Percentiles rank a stretch among this genome's conserved stretches.
phyloP scores from a whole-genome alignment of 2,888 invertebrate genomes.

The Tiliacea citrago region DNA sequence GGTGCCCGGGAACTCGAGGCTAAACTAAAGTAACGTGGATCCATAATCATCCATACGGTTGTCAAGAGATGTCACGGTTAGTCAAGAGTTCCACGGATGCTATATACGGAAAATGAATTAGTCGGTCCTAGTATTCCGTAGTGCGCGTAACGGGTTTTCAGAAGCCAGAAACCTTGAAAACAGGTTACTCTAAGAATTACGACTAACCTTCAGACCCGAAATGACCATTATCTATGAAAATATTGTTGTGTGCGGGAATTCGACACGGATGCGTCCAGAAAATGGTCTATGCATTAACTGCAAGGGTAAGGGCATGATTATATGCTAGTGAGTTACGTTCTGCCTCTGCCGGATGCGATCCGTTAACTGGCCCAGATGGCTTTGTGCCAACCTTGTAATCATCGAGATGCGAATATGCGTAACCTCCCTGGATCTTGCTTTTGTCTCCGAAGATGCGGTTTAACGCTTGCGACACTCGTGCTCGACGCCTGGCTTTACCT shows the following conservation, averaged over 20 bases:
- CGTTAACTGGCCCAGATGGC: conserved; percentile 44
- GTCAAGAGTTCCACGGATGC: not conserved
- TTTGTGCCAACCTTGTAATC: conserved; percentile 24
- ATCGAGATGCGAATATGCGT: not conserved
- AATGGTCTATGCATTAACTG: not conserved
- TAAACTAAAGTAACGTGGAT: not conserved
- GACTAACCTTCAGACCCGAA: not conserved
- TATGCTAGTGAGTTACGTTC: conserved; percentile 8
- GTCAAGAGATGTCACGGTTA: too few species aligned
- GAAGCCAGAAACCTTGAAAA: not conserved
- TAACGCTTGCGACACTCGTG: not conserved
- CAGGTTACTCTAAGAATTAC: not conserved
- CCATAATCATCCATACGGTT: not conserved
- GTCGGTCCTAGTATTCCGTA: not conserved
- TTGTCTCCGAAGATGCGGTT: not conserved
- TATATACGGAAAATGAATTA: not conserved
- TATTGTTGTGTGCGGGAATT: not conserved
- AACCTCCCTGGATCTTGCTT: not conserved
- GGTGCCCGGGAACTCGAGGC: not conserved
- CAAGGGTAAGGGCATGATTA: conserved; percentile 9
- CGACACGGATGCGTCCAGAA: conserved; percentile 10
- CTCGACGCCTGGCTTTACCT: not conserved
- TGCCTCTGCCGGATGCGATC: conserved; percentile 10
- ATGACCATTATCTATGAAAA: not conserved
- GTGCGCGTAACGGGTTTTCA: not conserved